Evolutionary conservation across 2,797 vertebrate species (phyloP), one percentile per base, ranked within the genome.

Genomic region (Falco columbarius): DNA sequence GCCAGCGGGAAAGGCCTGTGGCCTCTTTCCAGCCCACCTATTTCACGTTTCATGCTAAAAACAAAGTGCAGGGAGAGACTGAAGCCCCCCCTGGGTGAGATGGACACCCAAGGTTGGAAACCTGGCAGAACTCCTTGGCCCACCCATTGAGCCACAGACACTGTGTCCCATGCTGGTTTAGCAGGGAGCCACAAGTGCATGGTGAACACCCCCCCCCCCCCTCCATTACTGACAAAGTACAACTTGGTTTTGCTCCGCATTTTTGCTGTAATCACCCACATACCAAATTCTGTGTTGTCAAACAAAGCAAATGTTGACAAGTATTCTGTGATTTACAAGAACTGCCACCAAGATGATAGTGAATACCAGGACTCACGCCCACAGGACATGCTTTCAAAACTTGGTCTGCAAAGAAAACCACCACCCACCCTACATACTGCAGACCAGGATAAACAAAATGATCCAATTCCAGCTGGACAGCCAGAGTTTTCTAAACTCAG

Each of bases 211-310:
- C 13, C 3, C 3, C 34, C 40, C 16, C 23, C 12, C 54, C 16
- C 23, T 10, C 54, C 36, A 9, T 0, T 27, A n/a, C 83, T 1
- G 3, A 40, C n/a, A 20, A 23, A 0, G 1, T 3, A 29, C 44
- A 12, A 0, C 3, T 7, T 4, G 68, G 54, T 1, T 73, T 66
- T 36, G 12, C 18, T 38, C 68, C 1, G 0, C 0, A 1, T 36
- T 83, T 86, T 10, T 49, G 23, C 72, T 40, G 3, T 4, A 20
- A 26, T 29, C 34, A 61, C 55, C 51, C 47, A 34, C 7, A 12
- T 2, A 36, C 12, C 56, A 12, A 76, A 71, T 18, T 14, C 66
- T 7, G 15, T 2, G 18, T 4, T 22, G 22, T 14, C 20, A 54
- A 83, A 56, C 7, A 47, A 44, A 68, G 17, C 32, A 24, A 44